These are phyloP conservation scores for Artibeus jamaicensis DNA, from an alignment of 2,797 vertebrate species.

Conservation along the genomic window DNA sequence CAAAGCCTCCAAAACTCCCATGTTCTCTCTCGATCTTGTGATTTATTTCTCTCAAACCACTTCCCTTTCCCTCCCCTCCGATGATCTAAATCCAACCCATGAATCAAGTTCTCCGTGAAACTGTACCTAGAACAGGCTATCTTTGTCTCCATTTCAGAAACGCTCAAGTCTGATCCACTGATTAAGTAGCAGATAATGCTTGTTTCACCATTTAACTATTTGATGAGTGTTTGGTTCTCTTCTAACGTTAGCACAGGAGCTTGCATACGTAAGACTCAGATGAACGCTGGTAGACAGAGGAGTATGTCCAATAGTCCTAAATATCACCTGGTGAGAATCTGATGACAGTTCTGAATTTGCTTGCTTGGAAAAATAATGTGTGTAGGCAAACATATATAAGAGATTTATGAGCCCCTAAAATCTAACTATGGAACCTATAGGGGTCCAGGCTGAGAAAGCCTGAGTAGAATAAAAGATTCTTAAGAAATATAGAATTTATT, in stretches of 20 bases:
- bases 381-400: not conserved
- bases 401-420: not conserved
- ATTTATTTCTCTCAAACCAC: not conserved
- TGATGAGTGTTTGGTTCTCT: not conserved
- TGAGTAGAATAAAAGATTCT: not conserved
- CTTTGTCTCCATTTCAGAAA: not conserved
- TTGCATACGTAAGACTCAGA: not conserved
- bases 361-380: not conserved
- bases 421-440: not conserved
- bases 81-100: not conserved
- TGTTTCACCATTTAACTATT: not conserved
- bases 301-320: not conserved
- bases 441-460: not conserved
- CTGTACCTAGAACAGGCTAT: not conserved
- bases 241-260: not conserved
- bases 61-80: not conserved
- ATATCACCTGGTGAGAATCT: not conserved
- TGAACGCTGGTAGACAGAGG: not conserved
- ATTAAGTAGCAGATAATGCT: not conserved
- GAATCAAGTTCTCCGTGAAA: not conserved
- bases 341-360: not conserved
- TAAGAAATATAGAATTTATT: not conserved
- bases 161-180: not conserved
- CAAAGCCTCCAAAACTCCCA: not conserved
- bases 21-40: not conserved